Base-by-base conservation (phyloP, 2,888 invertebrate species). In the Pherbina coryleti region DNA sequence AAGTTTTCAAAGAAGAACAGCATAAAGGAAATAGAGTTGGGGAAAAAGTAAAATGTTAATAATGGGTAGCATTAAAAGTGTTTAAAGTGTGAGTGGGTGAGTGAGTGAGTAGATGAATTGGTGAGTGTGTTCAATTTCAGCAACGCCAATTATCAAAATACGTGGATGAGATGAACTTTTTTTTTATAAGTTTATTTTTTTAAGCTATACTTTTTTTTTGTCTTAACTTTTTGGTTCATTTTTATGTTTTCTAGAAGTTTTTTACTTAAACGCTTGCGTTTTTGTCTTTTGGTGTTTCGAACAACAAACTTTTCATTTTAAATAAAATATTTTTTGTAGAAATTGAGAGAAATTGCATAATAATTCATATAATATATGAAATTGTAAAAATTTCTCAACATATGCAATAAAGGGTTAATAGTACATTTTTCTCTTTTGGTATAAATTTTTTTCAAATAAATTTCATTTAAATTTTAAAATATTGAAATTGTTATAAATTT, bases 121-220 rank as follows among this genome's bases (percentile, higher is more conserved):
- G 34, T 19, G 34, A 19, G 28, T 57, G 76, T 77, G 37, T 77
- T 77, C 57, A 67, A 72, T 37, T 76, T 71, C 70, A 70, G 44
- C 44, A 69, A 69, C 19, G 44, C 8, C 19, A 25, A 44, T 51
- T 70, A 70, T 51, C 22, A 17, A 72, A 11, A 57, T n/a, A n/a
- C 22, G 44, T 37, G 34, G 22, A 49, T 64, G 17, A n/a, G 8
- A 34, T 66, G 14, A 66, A 67, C 49, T n/a, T 37, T 19, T 2
- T 22, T 37, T 11, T 7, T 28, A 66, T 34, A 49, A 67, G 17
- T 67, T 19, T 37, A 19, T 22, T 22, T 22, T 37, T 44, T 34
- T 67, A 7, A 72, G 73, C 28, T 49, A 34, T 55, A 17, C 14
- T 34, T 60, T 49, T 25, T 64, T 31, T 22, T 67, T 73, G 25